These are phyloP conservation scores for Mactra quadrangularis DNA, from an alignment of 1,140 invertebrate genomes.

Conservation along the genomic window DNA sequence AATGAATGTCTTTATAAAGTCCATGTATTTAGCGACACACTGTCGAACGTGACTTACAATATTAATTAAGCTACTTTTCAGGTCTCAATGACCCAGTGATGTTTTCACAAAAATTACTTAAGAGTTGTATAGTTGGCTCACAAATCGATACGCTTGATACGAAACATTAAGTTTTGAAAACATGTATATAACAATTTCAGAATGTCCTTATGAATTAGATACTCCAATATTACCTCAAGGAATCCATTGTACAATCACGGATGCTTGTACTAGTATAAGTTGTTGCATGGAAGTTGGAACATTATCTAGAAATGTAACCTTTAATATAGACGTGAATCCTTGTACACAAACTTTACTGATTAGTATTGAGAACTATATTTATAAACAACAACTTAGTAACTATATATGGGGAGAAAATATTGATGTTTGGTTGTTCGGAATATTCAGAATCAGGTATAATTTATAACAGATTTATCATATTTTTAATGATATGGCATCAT, in stretches of 20 bases:
- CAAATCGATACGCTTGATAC: no score
- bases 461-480: not conserved
- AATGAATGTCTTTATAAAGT: no score
- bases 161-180: no score
- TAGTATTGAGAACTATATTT: conserved; percentile 2
- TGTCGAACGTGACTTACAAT: no score
- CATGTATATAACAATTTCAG: no score
- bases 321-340: not conserved
- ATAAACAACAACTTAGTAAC: conserved; percentile 7
- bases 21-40: no score
- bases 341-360: not conserved
- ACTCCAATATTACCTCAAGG: not conserved
- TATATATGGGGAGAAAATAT: conserved; percentile 55
- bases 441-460: conserved; percentile 30
- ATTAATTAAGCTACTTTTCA: no score
- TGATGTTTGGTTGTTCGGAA: conserved; percentile 9
- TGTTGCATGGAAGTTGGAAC: not conserved
- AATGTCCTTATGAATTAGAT: not conserved
- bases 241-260: not conserved
- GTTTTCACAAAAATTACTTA: no score
- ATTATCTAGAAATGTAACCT: not conserved
- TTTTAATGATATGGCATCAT: not conserved
- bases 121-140: no score
- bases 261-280: not conserved
- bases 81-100: no score